These are phyloP conservation scores for Podocnemis expansa DNA, from an alignment of 2,113 vertebrate genomes.

Conservation along the genomic window DNA sequence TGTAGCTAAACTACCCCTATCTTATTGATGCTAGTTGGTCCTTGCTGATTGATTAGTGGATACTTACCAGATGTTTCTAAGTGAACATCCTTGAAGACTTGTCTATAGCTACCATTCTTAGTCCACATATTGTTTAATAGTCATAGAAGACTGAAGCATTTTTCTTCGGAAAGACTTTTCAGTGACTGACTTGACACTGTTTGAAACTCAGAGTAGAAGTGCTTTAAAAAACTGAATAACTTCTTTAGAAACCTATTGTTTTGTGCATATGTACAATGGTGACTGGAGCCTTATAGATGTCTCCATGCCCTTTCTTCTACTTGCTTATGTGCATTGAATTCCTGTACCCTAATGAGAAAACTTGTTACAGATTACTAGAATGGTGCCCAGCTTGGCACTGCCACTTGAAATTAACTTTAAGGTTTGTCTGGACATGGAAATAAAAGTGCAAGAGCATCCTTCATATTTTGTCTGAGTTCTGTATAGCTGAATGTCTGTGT, in stretches of 20 bases:
- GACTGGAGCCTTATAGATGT: not conserved
- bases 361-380: not conserved
- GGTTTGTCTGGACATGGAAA: not conserved
- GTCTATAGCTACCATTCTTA: not conserved
- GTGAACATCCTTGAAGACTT: not conserved
- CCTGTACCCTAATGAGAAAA: rapidly evolving
- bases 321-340: not conserved
- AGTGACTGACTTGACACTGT: not conserved
- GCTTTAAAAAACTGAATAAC: not conserved
- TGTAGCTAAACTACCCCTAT: not conserved
- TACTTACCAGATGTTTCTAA: not conserved
- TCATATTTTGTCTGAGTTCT: constrained; percentile 12
- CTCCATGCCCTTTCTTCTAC: not conserved
- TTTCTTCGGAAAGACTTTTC: not conserved
- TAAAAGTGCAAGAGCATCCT: not conserved
- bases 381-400: not conserved
- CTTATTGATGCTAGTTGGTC: not conserved
- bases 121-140: not conserved
- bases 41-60: not conserved
- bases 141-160: not conserved
- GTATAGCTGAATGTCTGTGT: not conserved
- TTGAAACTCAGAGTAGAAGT: not conserved
- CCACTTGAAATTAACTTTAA: not conserved
- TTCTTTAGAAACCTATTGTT: not conserved
- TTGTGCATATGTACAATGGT: rapidly evolving